phyloP scores from a whole-genome alignment of 2,113 vertebrate genomes.

The Cyprinodon variegatus region DNA sequence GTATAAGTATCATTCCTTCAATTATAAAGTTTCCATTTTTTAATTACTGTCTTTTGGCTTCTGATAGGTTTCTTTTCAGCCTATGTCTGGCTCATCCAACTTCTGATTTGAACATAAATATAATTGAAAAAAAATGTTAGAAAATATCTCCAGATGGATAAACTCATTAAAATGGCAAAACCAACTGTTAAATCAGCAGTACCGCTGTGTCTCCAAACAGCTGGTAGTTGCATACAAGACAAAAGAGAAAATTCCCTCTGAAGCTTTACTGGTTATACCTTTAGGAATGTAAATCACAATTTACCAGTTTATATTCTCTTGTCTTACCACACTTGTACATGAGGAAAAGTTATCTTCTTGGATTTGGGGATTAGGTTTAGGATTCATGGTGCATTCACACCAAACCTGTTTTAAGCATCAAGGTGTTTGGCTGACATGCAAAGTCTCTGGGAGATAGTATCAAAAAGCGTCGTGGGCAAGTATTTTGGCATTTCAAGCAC shows the following conservation, averaged over 20 bases:
- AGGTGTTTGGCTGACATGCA: no score
- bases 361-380: no score
- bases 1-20: neutral
- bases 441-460: no score
- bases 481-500: no score
- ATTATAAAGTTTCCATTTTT: neutral
- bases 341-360: no score
- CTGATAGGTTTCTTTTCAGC: neutral
- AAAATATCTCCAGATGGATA: neutral
- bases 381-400: no score
- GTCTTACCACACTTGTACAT: no score
- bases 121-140: neutral
- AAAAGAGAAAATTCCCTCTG: neutral
- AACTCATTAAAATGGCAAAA: slow-evolving; percentile 13
- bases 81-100: neutral
- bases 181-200: neutral
- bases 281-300: neutral
- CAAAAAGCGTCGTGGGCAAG: no score
- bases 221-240: neutral
- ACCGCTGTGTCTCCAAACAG: slow-evolving; percentile 6
- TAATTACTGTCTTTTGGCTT: neutral
- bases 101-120: neutral
- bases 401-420: no score
- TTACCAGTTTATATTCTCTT: no score
- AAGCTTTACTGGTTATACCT: neutral